These are phyloP conservation scores for Drosophila sp. DNA, from an alignment of 1,140 invertebrate species.

Conservation along the genomic window DNA sequence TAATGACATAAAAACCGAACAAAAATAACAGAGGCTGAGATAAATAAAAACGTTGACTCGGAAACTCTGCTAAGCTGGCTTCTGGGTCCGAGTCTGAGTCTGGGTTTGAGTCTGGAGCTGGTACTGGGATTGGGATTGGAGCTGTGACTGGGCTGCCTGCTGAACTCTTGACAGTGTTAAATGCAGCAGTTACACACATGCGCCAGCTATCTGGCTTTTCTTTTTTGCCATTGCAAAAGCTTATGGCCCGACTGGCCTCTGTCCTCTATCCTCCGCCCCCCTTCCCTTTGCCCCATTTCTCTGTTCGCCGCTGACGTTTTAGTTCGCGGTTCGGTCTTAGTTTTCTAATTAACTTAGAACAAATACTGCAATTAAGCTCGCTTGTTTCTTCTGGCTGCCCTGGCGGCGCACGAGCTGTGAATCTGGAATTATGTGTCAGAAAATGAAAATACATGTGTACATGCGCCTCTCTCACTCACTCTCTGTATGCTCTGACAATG, in stretches of 20 bases:
- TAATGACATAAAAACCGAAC: slow-evolving; percentile 74
- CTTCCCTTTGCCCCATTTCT: neutral
- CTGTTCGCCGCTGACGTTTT: slow-evolving; percentile 19
- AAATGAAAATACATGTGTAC: slow-evolving; percentile 75
- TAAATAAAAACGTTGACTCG: slow-evolving; percentile 38
- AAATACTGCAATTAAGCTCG: slow-evolving; percentile 81
- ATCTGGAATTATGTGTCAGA: slow-evolving; percentile 84
- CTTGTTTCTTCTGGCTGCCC: slow-evolving; percentile 65
- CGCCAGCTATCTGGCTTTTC: slow-evolving; percentile 31
- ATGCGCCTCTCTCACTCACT: slow-evolving; percentile 17
- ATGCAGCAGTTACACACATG: slow-evolving; percentile 78
- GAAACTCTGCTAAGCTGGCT: slow-evolving; percentile 48
- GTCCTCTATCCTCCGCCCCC: neutral
- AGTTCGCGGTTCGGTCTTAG: slow-evolving; percentile 54
- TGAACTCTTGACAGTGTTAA: slow-evolving; percentile 81
- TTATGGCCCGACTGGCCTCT: slow-evolving; percentile 18
- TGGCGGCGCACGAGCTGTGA: slow-evolving; percentile 64
- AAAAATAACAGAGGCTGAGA: slow-evolving; percentile 44
- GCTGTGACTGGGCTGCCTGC: slow-evolving; percentile 22
- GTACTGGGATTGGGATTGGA: neutral
- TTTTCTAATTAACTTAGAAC: slow-evolving; percentile 82
- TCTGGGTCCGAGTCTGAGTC: slow-evolving; percentile 11
- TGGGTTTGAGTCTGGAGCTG: slow-evolving; percentile 10
- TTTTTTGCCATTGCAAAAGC: slow-evolving; percentile 15
- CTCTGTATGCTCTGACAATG: slow-evolving; percentile 12